These are phyloP conservation scores for Abramis brama DNA, from an alignment of 2,113 vertebrate genomes.

Conservation along the genomic window DNA sequence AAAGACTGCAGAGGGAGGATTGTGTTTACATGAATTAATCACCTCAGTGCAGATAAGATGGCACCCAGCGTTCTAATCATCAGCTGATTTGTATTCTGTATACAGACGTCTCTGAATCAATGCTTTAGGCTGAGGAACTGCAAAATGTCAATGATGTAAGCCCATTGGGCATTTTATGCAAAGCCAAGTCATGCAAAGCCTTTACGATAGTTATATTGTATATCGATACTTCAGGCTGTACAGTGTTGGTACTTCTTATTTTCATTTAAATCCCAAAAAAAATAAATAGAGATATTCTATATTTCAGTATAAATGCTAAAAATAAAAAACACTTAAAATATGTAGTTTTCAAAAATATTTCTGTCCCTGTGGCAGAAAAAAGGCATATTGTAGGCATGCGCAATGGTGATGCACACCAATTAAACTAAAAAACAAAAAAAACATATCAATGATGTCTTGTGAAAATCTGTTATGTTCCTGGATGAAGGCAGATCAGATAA, in stretches of 20 bases:
- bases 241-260: background rate
- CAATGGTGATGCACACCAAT: background rate
- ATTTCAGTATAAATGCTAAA: background rate
- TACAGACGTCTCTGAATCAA: constrained; percentile 52
- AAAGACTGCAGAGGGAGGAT: constrained; percentile 15
- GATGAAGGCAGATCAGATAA: background rate
- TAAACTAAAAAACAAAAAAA: background rate
- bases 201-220: background rate
- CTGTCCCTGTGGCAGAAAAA: background rate
- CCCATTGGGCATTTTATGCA: background rate
- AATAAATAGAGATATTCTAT: background rate
- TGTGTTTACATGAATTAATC: constrained; percentile 68
- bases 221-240: background rate
- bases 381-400: background rate
- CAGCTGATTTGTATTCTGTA: constrained; percentile 64
- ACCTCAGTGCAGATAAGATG: constrained; percentile 55
- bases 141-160: constrained; percentile 16
- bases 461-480: background rate
- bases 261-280: background rate
- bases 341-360: background rate
- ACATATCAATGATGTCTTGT: background rate
- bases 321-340: background rate
- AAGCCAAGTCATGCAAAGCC: background rate
- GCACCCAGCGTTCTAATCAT: constrained; percentile 52
- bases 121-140: constrained; percentile 35